Evolutionary conservation across 1,140 invertebrate species (phyloP), one percentile per base, ranked within the genome.

Genomic region (Cydia fagiglandana): DNA sequence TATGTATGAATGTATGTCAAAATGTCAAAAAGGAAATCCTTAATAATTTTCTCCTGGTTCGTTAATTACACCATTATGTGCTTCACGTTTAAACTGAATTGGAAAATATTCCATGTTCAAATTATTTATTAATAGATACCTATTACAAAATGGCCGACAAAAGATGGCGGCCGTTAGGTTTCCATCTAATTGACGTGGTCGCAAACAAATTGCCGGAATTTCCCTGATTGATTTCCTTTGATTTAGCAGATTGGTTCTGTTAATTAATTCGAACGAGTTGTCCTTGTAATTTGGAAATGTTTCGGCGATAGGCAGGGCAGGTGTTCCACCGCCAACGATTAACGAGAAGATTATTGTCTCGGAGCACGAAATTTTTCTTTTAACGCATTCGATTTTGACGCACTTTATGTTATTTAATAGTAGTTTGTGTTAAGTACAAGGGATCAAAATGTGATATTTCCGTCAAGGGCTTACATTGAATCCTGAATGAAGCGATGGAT

Each of bases 221-320:
- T 24, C 10, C 56, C 56, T 24, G 56, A 61, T 61, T 61, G 56
- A 61, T 61, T 61, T 61, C 15, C 56, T 61, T 61, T 61, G 56
- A 4, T 24, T 61, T 61, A 61, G n/a, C 56, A 61, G n/a, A 61
- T 61, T 61, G 56, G 17, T 61, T 61, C n/a, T 10, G 15, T 61
- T 24, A 61, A 61, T 61, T 24, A 61, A 24, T 61, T 24, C 7
- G 17, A 24, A 2, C 9, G 12, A 24, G 20, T 61, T 24, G 56
- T 9, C 20, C 17, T 61, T 24, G 12, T 5, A 24, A 61, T 61
- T 61, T 61, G 17, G 9, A 56, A 56, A 12, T 20, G 56, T 61
- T 61, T 61, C 24, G 9, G 56, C 56, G 56, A 61, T 53, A 53
- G n/a, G n/a, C 3, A 53, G n/a, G 15, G 15, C 3, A n/a, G 6